Base-by-base conservation (phyloP, 2,113 vertebrate species). In the Seriola dumerili region DNA sequence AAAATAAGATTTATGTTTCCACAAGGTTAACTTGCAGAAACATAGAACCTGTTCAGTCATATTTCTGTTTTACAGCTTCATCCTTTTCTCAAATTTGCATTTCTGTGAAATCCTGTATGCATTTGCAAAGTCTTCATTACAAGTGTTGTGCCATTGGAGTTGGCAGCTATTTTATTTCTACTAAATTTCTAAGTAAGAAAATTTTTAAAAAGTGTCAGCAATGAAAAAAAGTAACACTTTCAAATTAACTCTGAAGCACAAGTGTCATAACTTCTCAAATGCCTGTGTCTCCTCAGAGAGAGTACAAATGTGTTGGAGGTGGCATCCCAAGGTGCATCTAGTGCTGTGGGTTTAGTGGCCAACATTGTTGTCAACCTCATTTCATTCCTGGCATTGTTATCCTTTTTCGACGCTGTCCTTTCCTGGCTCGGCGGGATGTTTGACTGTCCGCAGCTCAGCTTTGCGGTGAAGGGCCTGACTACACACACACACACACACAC, bases 351-450 rank as follows among this genome's bases (percentile, higher is more conserved):
- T 0, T 61, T 98, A 58, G 94, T 97, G 76, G 96, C 96, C 0
- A 95, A 93, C 76, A 96, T 98, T 0, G 68, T 95, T 0, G 96
- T 85, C 62, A 97, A 96, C 71, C 80, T 98, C 72, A 96, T 97
- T 8, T 91, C 96, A 63, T 97, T 97, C 88, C 80, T 98, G 55
- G 92, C 97, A 9, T 81, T 98, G 67, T 58, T 97, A 77, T 91
- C 96, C 67, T 97, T 97, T 73, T 1, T 96, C 32, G 95, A 98
- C 25, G 88, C 95, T 1, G 86, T 78, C 16, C 93, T 98, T 25
- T 96, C 96, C 44, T 98, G 97, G 97, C 57, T 97, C 14, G 97
- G 97, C 42, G 95, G 14, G 66, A 93, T 97, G 94, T 95, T 98
- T 38, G 92, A 96, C 89, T 97, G 90, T 72, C 96, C 97, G 8